phyloP scores from a whole-genome alignment of 2,888 invertebrate genomes.

The Drosophila mimetica region DNA sequence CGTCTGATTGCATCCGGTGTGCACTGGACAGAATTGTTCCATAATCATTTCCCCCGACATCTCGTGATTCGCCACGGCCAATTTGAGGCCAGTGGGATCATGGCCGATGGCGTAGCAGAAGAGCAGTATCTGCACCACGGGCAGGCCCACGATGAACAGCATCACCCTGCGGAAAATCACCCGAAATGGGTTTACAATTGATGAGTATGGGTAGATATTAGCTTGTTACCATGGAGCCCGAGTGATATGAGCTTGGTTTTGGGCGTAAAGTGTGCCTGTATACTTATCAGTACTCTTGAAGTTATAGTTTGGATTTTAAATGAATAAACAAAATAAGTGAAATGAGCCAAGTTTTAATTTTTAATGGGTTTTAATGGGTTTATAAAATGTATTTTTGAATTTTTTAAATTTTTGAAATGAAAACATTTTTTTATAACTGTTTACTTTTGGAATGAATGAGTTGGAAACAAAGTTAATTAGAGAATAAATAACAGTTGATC shows the following conservation, averaged over 20 bases:
- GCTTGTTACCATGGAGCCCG: neutral
- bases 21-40: constrained; percentile 85
- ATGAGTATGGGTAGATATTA: neutral
- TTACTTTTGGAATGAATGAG: too few relatives aligned
- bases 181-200: constrained; percentile 9
- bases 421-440: too few relatives aligned
- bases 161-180: constrained; percentile 87
- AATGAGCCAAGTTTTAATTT: too few relatives aligned
- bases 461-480: too few relatives aligned
- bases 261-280: neutral
- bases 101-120: constrained; percentile 96
- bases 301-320: too few relatives aligned
- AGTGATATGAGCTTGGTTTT: neutral
- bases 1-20: constrained; percentile 87
- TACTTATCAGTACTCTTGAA: too few relatives aligned
- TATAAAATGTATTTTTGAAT: too few relatives aligned
- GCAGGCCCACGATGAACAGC: constrained; percentile 93
- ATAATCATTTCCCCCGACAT: constrained; percentile 85
- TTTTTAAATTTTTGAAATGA: too few relatives aligned
- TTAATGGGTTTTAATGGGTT: too few relatives aligned
- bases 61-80: constrained; percentile 94
- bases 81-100: constrained; percentile 90
- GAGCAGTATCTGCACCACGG: constrained; percentile 93
- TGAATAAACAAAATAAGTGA: too few relatives aligned
- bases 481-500: too few relatives aligned